Base-by-base conservation (phyloP, 2,113 vertebrate genomes). In the Loxodonta africana region DNA sequence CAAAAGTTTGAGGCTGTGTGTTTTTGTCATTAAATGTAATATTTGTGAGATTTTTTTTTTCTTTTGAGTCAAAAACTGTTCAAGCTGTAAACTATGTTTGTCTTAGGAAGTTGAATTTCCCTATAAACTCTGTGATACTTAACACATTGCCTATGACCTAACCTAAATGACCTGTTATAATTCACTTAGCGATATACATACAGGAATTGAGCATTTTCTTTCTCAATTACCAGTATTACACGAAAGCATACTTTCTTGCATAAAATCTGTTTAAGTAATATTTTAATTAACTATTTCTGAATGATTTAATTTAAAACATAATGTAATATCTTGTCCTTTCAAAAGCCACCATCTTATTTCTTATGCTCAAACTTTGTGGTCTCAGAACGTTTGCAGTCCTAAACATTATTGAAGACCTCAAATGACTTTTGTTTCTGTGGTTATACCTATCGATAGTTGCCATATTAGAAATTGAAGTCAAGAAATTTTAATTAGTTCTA, bases 1-100 rank as follows among this genome's bases (percentile, higher is more conserved):
- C 10, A 7, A 87, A 77, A 71, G 26, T 88, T 85, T 88, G 20
- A 94, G 46, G 41, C 33, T 82, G 8, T 88, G 2, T 74, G 15
- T 90, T 12, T 92, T 90, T 91, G 28, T 86, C 90, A 20, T 60
- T 94, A 44, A 28, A 28, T 7, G 28, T 86, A 30, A 37, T 23
- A 71, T 85, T 88, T 57, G n/a, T 51, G 96, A 62, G 11, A 63
- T 23, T 84, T 10, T 6, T 51, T 51, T 95, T 95, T 57, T 53
- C 12, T 76, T 95, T 80, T 92, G 73, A 92, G 60, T 12, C 41
- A 20, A 69, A 76, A 85, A 69, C 21, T 95, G 21, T 77, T 97
- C 84, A 80, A 94, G 33, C 67, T 65, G 5, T 76, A 71, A 90
- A 91, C 25, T 82, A 0, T 82, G 44, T 67, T 95, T 98, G 17